phyloP scores from a whole-genome alignment of 1,140 invertebrate species.

The Pseudomyrmex pallidus region DNA sequence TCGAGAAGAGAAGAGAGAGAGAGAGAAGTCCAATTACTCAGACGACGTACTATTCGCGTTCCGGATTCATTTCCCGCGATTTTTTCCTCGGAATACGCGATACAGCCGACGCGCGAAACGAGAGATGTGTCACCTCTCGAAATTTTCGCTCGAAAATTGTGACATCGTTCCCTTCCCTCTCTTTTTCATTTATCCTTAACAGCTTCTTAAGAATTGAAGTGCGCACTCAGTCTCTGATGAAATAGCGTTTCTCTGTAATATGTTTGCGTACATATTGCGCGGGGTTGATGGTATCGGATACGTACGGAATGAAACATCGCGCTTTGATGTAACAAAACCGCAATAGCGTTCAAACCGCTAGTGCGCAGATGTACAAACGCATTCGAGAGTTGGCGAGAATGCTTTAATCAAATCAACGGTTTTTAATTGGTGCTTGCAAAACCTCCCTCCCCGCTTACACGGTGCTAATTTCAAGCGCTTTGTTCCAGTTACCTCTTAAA shows the following conservation, averaged over 20 bases:
- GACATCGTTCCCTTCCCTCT: neutral
- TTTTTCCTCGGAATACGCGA: constrained; percentile 52
- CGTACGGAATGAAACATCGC: neutral
- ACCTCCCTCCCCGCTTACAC: constrained; percentile 29
- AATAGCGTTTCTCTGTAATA: neutral
- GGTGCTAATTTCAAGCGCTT: constrained; percentile 74
- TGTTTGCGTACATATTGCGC: neutral
- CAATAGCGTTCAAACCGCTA: constrained; percentile 11
- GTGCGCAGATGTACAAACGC: neutral
- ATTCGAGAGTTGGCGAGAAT: constrained; percentile 65
- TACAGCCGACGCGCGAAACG: constrained; percentile 51
- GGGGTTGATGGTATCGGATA: too few relatives aligned
- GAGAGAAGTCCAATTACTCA: constrained; percentile 68
- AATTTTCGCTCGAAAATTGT: constrained; percentile 28
- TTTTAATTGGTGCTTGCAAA: constrained; percentile 77
- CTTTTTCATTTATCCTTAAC: neutral
- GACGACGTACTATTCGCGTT: constrained; percentile 51
- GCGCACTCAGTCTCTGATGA: neutral
- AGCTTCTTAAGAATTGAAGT: neutral
- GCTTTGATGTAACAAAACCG: neutral
- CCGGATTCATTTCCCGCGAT: constrained; percentile 62
- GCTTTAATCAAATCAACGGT: constrained; percentile 80
- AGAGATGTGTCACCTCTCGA: constrained; percentile 46
- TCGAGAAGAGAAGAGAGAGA: neutral
- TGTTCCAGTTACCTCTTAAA: constrained; percentile 72